Percentiles rank a stretch among this genome's conserved stretches.
Conservation (phyloP, 2,113 vertebrate genomes). For the Sminthopsis crassicaudata region DNA sequence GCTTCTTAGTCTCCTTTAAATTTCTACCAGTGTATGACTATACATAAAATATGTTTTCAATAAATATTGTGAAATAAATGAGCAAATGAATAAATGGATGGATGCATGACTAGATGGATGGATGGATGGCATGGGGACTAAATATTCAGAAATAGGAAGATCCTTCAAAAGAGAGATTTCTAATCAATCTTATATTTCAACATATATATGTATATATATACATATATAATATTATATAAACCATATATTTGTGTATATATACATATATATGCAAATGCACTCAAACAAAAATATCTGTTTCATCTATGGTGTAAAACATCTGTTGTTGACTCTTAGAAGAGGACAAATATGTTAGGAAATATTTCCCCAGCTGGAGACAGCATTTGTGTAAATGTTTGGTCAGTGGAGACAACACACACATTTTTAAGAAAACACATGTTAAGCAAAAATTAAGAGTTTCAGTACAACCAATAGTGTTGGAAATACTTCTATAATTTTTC, state of each 20-base stretch:
- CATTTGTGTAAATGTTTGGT: neutral
- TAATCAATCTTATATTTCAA: neutral
- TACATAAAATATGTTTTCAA: neutral
- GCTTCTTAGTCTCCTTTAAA: neutral
- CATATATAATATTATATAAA: neutral
- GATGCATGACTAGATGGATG: too few relatives aligned
- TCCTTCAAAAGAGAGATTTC: neutral
- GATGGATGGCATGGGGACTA: too few relatives aligned
- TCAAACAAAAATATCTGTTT: neutral
- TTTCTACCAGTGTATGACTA: neutral
- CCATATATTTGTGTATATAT: neutral
- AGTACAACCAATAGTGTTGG: neutral
- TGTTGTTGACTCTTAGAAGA: neutral
- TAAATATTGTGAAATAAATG: neutral
- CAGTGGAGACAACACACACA: neutral
- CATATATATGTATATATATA: neutral
- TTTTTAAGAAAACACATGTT: neutral
- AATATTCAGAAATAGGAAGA: neutral
- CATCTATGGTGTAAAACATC: neutral
- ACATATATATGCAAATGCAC: neutral
- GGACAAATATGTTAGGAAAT: neutral
- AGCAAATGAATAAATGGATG: neutral
- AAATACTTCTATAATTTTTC: neutral
- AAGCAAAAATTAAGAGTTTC: neutral
- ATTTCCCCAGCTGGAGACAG: neutral